A percentile compares a stretch with the other conserved stretches of the same genome.
Evolutionary conservation across 2,888 invertebrate species (phyloP).

Genomic region (Invenusta paracnida): DNA sequence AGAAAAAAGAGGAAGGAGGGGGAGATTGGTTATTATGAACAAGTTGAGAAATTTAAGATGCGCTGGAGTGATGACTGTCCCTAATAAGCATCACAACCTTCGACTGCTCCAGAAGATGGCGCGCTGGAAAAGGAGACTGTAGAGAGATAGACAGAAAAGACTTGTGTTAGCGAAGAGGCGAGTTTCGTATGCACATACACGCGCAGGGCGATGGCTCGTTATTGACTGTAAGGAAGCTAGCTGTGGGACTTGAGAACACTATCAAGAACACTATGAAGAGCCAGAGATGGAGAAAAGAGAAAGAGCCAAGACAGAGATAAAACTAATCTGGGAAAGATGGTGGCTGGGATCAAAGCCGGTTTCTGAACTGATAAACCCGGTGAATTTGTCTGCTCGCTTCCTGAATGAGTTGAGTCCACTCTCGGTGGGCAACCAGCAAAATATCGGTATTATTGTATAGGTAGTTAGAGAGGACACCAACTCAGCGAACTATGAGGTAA

Average conservation of each 20-base stretch:
- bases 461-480: no score
- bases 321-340: slow-evolving; percentile 18
- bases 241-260: no score
- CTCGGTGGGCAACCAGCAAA: no score
- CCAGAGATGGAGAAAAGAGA: neutral
- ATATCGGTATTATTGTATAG: no score
- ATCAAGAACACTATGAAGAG: neutral
- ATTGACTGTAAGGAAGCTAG: no score
- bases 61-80: slow-evolving; percentile 13
- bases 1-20: slow-evolving; percentile 15
- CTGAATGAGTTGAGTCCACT: neutral
- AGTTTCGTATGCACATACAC: no score
- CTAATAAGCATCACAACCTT: slow-evolving; percentile 14
- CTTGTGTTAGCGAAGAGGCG: no score
- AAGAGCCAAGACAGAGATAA: neutral
- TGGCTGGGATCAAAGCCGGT: slow-evolving; percentile 10
- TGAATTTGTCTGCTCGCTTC: no score
- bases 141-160: no score
- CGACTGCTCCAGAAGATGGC: neutral
- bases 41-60: slow-evolving; percentile 26
- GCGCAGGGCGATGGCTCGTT: no score
- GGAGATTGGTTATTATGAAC: neutral
- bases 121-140: no score
- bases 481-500: no score
- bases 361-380: neutral